Base-by-base conservation (phyloP, 2,888 invertebrate species). In the Eupithecia subfuscata region DNA sequence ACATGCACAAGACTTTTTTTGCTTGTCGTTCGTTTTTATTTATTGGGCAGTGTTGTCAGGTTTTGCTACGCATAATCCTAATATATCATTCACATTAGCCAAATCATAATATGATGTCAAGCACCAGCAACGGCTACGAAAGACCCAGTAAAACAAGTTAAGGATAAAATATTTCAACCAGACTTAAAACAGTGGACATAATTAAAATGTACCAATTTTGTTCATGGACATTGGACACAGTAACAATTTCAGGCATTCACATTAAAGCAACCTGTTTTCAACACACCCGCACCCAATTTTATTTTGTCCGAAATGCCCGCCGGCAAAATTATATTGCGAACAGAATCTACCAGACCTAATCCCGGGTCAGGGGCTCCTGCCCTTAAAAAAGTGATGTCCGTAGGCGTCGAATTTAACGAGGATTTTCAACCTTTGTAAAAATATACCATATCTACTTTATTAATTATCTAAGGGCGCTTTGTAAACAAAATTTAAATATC, bases 241-340 rank as follows among this genome's bases (percentile, higher is more conserved):
- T 25, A 60, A 60, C 75, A 80, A 81, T 82, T 82, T 77, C 70
- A 70, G 77, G 72, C 73, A 75, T 79, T 79, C 75, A 77, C 80
- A 81, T 76, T 71, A 80, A 81, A 81, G 78, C 76, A 78, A 78
- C 78, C 81, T 82, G 81, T 81, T 81, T 76, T 81, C 79, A 75
- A 82, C 83, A 80, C 83, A 82, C 78, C 79, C 83, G 83, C 80
- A 78, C 80, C 84, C 84, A 85, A 86, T 88, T 89, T 87, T 84
- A 87, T 86, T 84, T 85, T 83, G 84, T 83, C 85, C 83, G 83
- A 88, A 88, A 88, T 84, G 83, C 82, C 86, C 86, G 85, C 81
- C 82, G 85, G 83, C 82, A 80, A 89, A 89, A 91, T 90, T 90
- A 88, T 91, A 90, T 89, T 89, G 84, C 82, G 83, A 87, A 84